These are phyloP conservation scores for Hormaphis cornu DNA, from an alignment of 1,140 invertebrate species.

Conservation along the genomic window DNA sequence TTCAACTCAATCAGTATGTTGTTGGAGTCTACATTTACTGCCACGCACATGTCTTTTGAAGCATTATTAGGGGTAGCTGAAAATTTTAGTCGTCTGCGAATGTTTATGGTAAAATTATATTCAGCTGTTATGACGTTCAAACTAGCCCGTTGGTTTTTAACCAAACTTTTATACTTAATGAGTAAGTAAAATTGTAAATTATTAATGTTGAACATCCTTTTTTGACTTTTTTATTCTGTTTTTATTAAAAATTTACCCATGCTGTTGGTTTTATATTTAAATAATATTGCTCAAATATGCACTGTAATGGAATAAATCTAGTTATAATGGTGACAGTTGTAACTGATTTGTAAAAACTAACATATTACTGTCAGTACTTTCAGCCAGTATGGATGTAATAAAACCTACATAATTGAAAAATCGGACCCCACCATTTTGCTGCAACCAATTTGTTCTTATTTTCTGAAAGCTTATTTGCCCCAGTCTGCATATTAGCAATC, in stretches of 20 bases:
- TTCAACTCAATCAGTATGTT: constrained; percentile 91
- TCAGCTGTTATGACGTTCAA: constrained; percentile 73
- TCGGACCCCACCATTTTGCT: too few relatives aligned
- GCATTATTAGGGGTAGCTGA: constrained; percentile 92
- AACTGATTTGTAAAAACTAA: too few relatives aligned
- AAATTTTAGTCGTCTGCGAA: constrained; percentile 74
- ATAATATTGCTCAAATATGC: not conserved
- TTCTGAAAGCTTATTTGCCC: too few relatives aligned
- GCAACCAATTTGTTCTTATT: too few relatives aligned
- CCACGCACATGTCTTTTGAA: constrained; percentile 86
- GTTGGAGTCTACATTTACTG: constrained; percentile 91
- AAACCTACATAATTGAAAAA: too few relatives aligned
- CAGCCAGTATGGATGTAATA: too few relatives aligned
- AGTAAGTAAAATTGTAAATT: constrained; percentile 46
- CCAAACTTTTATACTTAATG: constrained; percentile 58
- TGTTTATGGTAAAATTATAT: constrained; percentile 73
- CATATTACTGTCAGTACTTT: too few relatives aligned
- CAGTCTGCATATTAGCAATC: too few relatives aligned
- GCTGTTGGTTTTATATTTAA: not conserved
- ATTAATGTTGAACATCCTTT: not conserved
- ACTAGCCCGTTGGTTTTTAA: constrained; percentile 67
- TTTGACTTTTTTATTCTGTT: not conserved
- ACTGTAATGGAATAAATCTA: too few relatives aligned
- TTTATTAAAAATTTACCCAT: too few relatives aligned
- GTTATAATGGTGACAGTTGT: too few relatives aligned